Base-by-base conservation (phyloP, 2,888 invertebrate genomes). In the Adelphocoris suturalis region DNA sequence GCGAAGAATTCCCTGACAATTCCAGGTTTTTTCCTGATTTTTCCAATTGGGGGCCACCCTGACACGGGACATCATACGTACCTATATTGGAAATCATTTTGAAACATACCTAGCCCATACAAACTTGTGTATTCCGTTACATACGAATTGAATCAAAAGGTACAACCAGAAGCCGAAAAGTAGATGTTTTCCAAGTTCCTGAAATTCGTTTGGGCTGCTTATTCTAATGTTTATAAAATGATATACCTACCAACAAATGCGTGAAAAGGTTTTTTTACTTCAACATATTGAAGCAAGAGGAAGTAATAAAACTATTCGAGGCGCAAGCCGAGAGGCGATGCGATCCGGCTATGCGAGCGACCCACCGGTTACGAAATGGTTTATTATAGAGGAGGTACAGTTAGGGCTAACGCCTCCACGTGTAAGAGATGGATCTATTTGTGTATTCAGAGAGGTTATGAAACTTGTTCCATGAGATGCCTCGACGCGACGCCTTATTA, bases 371-470 rank as follows among this genome's bases (percentile, higher is more conserved):
- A 78, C 78, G 78, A 78, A 78, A 78, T 78, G 47, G 78, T 78
- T 78, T 47, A 78, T 78, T 78, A 78, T 78, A 78, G 78, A 78
- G 78, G 16, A 46, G 78, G 78, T 78, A 78, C 78, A 46, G 78
- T 78, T 78, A 78, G 78, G 46, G 19, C 78, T 46, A 47, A 78
- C 78, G 78, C 78, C 78, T 78, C 78, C 78, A 78, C 37, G 78
- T 78, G 78, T 46, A 78, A 78, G 78, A 78, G 78, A 78, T 78
- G 78, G 47, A 78, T 78, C 78, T 78, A 78, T 78, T 78, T 78
- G 78, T 78, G 78, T 78, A 78, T 78, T 78, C 78, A 78, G 68
- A 46, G 78, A 47, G 78, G 78, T 78, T 78, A 78, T 78, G 78
- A 78, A 78, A 78, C 78, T 78, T 78, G 78, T 78, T 78, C 46